Conservation (phyloP, 2,888 invertebrate genomes). For the Diloba caeruleocephala region DNA sequence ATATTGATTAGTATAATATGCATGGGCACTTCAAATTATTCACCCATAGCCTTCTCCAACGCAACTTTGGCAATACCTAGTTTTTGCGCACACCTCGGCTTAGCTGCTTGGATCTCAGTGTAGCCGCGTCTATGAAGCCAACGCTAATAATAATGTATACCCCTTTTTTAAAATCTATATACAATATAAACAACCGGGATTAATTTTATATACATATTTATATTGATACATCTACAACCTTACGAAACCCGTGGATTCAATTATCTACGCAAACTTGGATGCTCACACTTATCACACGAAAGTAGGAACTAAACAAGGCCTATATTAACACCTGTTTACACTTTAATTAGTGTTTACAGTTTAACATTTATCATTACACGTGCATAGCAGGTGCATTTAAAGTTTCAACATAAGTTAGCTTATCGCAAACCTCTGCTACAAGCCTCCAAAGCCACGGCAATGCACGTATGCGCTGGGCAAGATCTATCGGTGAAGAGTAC, state of each 20-base stretch:
- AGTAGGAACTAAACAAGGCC: conserved; percentile 12
- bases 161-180: too few species aligned
- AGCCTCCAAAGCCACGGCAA: neutral
- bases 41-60: too few species aligned
- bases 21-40: too few species aligned
- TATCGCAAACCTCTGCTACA: neutral
- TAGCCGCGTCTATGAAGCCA: too few species aligned
- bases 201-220: too few species aligned
- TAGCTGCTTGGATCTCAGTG: too few species aligned
- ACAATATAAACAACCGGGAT: too few species aligned
- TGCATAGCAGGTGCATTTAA: conserved; percentile 7
- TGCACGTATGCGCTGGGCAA: neutral
- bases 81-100: too few species aligned
- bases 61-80: too few species aligned
- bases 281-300: conserved; percentile 2
- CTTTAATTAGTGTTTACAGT: conserved; percentile 11
- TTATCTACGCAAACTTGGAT: conserved; percentile 4
- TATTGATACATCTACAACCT: neutral
- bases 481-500: too few species aligned
- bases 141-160: too few species aligned
- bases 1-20: too few species aligned
- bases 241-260: neutral
- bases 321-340: conserved; percentile 20
- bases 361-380: conserved; percentile 13
- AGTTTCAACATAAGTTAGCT: neutral